phyloP scores from a whole-genome alignment of 2,113 vertebrate genomes.

The Bufo gargarizans region DNA sequence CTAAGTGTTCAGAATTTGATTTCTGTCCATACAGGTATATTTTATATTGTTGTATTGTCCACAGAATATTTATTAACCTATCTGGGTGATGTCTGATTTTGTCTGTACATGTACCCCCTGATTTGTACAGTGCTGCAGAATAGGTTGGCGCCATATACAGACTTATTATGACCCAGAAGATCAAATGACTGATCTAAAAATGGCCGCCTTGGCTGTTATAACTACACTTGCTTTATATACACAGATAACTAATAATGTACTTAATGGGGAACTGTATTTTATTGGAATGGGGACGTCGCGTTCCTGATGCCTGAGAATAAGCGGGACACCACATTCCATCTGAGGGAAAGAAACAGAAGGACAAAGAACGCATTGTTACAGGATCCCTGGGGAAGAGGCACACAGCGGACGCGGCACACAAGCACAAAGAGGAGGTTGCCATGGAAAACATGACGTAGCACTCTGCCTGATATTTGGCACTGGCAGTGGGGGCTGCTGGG shows the following conservation, averaged over 20 bases:
- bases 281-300: neutral
- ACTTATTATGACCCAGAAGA: neutral
- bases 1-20: too few species aligned
- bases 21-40: too few species aligned
- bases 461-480: conserved; percentile 22
- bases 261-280: neutral
- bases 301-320: neutral
- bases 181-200: neutral
- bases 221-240: too few species aligned
- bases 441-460: conserved; percentile 30
- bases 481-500: neutral
- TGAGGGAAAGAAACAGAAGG: neutral
- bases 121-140: too few species aligned
- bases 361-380: conserved; percentile 45
- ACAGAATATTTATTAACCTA: too few species aligned
- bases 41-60: too few species aligned
- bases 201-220: neutral
- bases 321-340: neutral
- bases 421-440: conserved; percentile 16
- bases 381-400: conserved; percentile 23
- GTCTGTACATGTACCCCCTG: too few species aligned
- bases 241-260: too few species aligned
- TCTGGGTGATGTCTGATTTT: too few species aligned
- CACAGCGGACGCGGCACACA: neutral
- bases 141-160: too few species aligned